Evolutionary conservation across 2,113 vertebrate species (phyloP).

Genomic region (Oreochromis spilurus): DNA sequence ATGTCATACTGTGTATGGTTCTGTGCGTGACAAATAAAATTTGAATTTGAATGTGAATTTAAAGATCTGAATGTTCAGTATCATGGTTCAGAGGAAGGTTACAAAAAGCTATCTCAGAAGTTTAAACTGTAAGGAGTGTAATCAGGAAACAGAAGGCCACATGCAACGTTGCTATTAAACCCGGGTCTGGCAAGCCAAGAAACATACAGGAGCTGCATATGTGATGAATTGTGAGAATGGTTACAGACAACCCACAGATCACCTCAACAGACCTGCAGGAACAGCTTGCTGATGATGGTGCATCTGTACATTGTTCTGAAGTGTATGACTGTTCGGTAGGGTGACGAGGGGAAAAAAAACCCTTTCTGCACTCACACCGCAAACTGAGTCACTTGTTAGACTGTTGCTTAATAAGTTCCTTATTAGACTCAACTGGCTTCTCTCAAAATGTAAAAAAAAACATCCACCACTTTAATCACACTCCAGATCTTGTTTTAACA

Average conservation of each 20-base stretch:
- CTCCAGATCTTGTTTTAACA: background rate
- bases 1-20: background rate
- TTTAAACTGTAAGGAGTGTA: background rate
- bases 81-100: background rate
- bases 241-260: background rate
- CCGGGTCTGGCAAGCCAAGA: background rate
- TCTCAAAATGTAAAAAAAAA: background rate
- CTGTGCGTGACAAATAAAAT: background rate
- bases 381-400: background rate
- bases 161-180: background rate
- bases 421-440: rapidly evolving
- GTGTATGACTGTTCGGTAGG: background rate
- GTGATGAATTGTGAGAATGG: rapidly evolving
- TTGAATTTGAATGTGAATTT: background rate
- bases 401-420: background rate
- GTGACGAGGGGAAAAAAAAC: background rate
- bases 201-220: background rate
- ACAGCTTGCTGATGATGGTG: background rate
- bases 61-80: background rate
- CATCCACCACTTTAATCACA: background rate
- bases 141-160: rapidly evolving
- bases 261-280: background rate
- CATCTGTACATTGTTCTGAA: background rate
- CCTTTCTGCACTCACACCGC: background rate
- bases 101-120: background rate